A percentile compares a stretch with the other conserved stretches of the same genome.
Conservation (phyloP, 2,888 invertebrate species). For the Limnephilus rhombicus region DNA sequence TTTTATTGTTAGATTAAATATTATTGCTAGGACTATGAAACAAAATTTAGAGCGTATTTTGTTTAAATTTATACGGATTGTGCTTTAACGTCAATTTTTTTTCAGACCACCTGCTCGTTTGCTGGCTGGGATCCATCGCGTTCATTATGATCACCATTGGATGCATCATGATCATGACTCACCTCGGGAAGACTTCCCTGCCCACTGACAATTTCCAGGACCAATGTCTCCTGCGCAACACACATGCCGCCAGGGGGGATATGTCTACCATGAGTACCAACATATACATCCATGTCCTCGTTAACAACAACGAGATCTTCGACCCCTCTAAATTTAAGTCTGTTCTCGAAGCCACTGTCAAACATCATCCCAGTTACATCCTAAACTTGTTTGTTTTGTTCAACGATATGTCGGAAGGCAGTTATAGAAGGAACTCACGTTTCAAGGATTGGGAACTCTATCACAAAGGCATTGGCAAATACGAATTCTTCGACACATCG, state of each 20-base stretch:
- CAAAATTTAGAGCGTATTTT: too few species aligned
- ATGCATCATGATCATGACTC: constrained; percentile 68
- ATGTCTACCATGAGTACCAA: constrained; percentile 59
- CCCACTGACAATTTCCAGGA: constrained; percentile 66
- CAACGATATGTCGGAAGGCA: constrained; percentile 62
- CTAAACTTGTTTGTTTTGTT: constrained; percentile 69
- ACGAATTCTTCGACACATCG: constrained; percentile 66
- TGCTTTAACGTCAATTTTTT: neutral
- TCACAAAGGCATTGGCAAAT: constrained; percentile 54
- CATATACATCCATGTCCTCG: constrained; percentile 67
- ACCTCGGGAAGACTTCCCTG: constrained; percentile 60
- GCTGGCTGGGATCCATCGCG: constrained; percentile 69
- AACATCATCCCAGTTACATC: constrained; percentile 69
- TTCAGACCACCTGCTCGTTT: constrained; percentile 69
- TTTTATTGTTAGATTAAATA: too few species aligned
- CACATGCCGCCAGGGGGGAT: constrained; percentile 23
- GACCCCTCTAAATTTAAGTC: constrained; percentile 68
- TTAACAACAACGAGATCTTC: constrained; percentile 70
- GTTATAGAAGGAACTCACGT: constrained; percentile 58
- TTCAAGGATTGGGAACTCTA: constrained; percentile 64
- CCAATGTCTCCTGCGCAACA: constrained; percentile 67
- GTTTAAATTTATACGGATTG: neutral
- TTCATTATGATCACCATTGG: constrained; percentile 68
- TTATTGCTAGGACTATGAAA: too few species aligned
- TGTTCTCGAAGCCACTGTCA: constrained; percentile 69